Percentiles rank a stretch among this genome's conserved stretches.
These are phyloP conservation scores for Crotalus tigris DNA, from an alignment of 2,113 vertebrate genomes.

Conservation along the genomic window DNA sequence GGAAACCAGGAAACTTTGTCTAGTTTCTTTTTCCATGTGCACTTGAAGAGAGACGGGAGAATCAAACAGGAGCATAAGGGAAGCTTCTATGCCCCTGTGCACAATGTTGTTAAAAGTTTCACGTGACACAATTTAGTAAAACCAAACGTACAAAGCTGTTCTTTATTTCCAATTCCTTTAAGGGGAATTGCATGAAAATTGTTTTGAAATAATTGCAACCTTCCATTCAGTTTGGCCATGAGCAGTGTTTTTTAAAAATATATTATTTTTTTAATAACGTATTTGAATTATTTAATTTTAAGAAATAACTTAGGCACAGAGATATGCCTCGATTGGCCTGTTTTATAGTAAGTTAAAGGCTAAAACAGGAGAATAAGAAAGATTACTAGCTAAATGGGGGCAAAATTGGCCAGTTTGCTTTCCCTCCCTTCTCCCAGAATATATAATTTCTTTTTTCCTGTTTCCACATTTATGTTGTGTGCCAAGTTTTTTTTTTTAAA, in stretches of 20 bases:
- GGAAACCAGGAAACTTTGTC: conserved; percentile 82
- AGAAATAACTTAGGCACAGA: conserved; percentile 74
- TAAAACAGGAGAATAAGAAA: conserved; percentile 59
- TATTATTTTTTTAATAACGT: conserved; percentile 69
- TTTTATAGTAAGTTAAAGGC: conserved; percentile 66
- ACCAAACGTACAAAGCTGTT: conserved; percentile 70
- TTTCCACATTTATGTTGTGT: conserved; percentile 83
- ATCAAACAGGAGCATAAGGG: conserved; percentile 39
- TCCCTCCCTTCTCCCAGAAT: conserved; percentile 50
- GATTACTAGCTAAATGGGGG: conserved; percentile 62
- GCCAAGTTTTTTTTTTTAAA: conserved; percentile 74
- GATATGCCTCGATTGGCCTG: conserved; percentile 54
- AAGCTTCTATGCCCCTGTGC: conserved; percentile 69
- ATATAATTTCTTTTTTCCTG: conserved; percentile 63
- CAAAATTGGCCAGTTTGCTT: conserved; percentile 73
- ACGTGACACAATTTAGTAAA: conserved; percentile 71
- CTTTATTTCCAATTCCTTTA: conserved; percentile 76
- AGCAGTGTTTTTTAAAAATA: conserved; percentile 60
- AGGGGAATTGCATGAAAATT: conserved; percentile 71
- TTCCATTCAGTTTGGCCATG: conserved; percentile 61
- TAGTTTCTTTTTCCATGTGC: conserved; percentile 59
- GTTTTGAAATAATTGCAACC: conserved; percentile 63
- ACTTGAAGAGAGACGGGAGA: conserved; percentile 40
- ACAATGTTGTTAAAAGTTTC: conserved; percentile 66
- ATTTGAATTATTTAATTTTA: conserved; percentile 78